phyloP scores from a whole-genome alignment of 2,113 vertebrate species.

The Reinhardtius hippoglossoides region DNA sequence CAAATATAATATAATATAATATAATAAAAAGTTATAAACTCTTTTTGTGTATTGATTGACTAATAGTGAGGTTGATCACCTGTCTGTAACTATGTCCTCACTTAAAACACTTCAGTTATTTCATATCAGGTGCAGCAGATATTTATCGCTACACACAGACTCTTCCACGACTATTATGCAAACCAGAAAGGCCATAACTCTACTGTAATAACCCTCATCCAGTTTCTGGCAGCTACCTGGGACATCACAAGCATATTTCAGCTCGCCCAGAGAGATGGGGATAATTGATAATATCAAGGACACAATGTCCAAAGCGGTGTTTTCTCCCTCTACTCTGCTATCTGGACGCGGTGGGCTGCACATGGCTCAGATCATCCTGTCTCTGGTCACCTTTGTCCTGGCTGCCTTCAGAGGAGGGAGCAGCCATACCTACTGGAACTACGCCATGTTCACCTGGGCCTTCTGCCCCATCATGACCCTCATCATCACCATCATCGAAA shows the following conservation, averaged over 20 bases:
- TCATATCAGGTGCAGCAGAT: conserved; percentile 7
- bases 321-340: conserved; percentile 53
- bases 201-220: no score
- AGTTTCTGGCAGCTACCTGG: neutral
- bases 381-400: conserved; percentile 63
- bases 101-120: neutral
- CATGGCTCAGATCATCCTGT: conserved; percentile 70
- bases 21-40: neutral
- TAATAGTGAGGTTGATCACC: no score
- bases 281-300: conserved; percentile 43
- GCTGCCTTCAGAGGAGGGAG: conserved; percentile 54
- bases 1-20: neutral
- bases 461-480: conserved; percentile 84
- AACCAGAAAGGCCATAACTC: conserved; percentile 32
- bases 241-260: neutral
- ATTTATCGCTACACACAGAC: conserved; percentile 7
- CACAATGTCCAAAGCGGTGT: conserved; percentile 57
- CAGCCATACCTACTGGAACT: conserved; percentile 70
- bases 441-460: conserved; percentile 88
- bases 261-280: conserved; percentile 52
- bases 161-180: conserved; percentile 47
- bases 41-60: neutral
- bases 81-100: no score
- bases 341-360: conserved; percentile 64
- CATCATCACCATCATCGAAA: conserved; percentile 84